These are phyloP conservation scores for Drosophila erecta DNA, from an alignment of 1,140 invertebrate species.

Conservation along the genomic window DNA sequence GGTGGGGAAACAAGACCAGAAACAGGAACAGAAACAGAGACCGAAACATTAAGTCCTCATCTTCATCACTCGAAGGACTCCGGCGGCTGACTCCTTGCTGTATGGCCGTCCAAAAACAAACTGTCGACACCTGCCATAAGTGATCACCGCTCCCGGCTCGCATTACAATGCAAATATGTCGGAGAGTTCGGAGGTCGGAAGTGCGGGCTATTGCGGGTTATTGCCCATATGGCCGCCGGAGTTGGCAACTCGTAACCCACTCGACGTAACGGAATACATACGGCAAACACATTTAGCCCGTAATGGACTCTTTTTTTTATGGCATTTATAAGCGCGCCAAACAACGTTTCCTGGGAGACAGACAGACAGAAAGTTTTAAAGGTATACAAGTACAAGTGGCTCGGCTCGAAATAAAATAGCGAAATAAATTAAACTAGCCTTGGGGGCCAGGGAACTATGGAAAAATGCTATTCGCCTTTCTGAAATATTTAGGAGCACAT, in stretches of 20 bases:
- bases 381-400: neutral
- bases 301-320: slow-evolving; percentile 56
- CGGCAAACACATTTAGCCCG: slow-evolving; percentile 49
- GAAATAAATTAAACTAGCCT: slow-evolving; percentile 54
- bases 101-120: slow-evolving; percentile 33
- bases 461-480: slow-evolving; percentile 6
- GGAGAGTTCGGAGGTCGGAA: neutral
- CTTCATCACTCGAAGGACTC: slow-evolving; percentile 19
- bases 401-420: slow-evolving; percentile 20
- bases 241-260: slow-evolving; percentile 40
- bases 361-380: slow-evolving; percentile 4
- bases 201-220: slow-evolving; percentile 8
- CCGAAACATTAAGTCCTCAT: slow-evolving; percentile 23
- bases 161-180: slow-evolving; percentile 56
- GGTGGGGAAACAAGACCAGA: neutral
- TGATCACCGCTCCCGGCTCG: slow-evolving; percentile 48
- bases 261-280: slow-evolving; percentile 13
- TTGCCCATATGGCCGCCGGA: slow-evolving; percentile 45
- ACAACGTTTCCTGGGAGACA: slow-evolving; percentile 29
- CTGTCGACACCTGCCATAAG: slow-evolving; percentile 50
- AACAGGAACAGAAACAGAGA: neutral
- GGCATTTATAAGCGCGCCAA: slow-evolving; percentile 53
- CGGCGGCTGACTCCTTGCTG: neutral
- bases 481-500: slow-evolving; percentile 43
- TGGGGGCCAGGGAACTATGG: neutral